Evolutionary conservation across 2,113 vertebrate species (phyloP), one percentile per base, ranked within the genome.

Genomic region (Chloropsis cyanopogon): DNA sequence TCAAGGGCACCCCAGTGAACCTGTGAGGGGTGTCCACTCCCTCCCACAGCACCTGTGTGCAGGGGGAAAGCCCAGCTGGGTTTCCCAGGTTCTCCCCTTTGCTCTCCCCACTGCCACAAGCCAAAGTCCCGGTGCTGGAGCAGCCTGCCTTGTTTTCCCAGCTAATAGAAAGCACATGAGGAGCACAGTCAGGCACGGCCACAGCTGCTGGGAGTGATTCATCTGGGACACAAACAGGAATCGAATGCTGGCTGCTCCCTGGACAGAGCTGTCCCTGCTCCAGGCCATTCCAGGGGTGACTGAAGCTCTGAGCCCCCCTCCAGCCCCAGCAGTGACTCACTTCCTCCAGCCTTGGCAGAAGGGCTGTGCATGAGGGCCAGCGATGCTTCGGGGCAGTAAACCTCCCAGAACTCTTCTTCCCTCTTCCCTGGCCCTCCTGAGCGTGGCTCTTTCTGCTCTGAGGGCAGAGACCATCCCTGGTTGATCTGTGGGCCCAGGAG

Each of bases 81-180:
- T 33, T 61, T 49, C 68, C 86, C 56, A 42, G 91, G 46, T 73
- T 53, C 33, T 70, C 28, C 46, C 25, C 47, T 73, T n/a, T n/a
- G 31, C 4, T 1, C 41, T 82, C 82, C 65, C 21, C 59, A 4
- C 20, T 7, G 64, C 80, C 70, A 54, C 60, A 59, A 88, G 56
- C 66, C 69, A 25, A 37, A 59, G 61, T 65, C 72, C 65, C 11
- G 2, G 2, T 21, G 54, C 89, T 82, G 91, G 57, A 90, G 83
- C 81, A 76, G 91, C 93, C 73, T 88, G 61, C 25, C 86, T 80
- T 94, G 91, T 85, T 96, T 92, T 87, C 73, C 82, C 75, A 72
- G 93, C 82, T 96, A 96, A 96, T 90, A 28, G 90, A 80, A 96
- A 97, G 90, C 96, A 95, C 87, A 90, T 95, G 96, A 93, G 90